These are phyloP conservation scores for Calameuta idolon DNA, from an alignment of 2,888 invertebrate genomes.

Conservation along the genomic window DNA sequence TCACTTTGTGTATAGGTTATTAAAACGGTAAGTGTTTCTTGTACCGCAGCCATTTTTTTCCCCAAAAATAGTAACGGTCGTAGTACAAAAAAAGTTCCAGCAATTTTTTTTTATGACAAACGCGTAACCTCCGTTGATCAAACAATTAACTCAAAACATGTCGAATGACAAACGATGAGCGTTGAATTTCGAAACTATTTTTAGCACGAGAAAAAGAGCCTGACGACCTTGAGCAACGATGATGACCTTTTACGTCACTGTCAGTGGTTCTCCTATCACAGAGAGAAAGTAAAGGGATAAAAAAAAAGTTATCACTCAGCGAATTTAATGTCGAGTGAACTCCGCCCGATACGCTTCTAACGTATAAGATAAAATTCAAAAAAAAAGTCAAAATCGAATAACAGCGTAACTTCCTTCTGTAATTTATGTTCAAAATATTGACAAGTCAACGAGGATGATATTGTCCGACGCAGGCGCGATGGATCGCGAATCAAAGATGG, in stretches of 20 bases:
- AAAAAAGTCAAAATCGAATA: background rate
- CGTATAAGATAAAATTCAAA: background rate
- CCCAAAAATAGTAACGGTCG: background rate
- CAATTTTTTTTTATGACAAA: background rate
- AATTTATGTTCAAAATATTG: background rate
- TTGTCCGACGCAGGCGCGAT: background rate
- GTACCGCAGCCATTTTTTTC: background rate
- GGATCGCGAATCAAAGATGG: background rate
- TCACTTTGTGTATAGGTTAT: background rate
- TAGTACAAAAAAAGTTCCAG: background rate
- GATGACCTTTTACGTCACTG: slow-evolving; percentile 31
- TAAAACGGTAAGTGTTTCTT: background rate
- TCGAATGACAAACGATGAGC: slow-evolving; percentile 4
- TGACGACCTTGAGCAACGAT: slow-evolving; percentile 36
- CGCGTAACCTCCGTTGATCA: background rate
- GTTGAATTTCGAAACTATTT: slow-evolving; percentile 34
- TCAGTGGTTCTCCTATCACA: slow-evolving; percentile 28
- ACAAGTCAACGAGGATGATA: background rate
- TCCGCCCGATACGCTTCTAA: background rate
- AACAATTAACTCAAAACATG: background rate
- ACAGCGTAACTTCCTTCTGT: background rate
- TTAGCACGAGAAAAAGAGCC: slow-evolving; percentile 28
- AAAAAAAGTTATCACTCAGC: background rate
- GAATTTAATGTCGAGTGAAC: background rate
- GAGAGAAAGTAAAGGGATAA: slow-evolving; percentile 6